Base-by-base conservation (phyloP, 1,140 invertebrate genomes). In the Berghia stephanieae region DNA sequence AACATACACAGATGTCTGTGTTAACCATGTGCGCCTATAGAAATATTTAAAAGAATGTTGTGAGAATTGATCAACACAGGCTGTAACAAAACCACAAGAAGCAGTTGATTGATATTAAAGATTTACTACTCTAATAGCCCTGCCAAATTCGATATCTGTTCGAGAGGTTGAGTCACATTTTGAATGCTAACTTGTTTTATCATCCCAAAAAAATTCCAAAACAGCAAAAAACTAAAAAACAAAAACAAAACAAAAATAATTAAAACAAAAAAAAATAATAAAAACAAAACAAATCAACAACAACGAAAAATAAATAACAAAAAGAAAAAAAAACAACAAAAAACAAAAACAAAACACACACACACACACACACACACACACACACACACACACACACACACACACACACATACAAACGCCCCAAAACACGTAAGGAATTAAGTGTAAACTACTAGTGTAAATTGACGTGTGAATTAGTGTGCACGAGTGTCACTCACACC, bases 391-490 rank as follows among this genome's bases (percentile, higher is more conserved):
- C 5, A 67, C 0, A 75, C 3, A 75, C 18, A n/a, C n/a, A n/a
- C n/a, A n/a, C n/a, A n/a, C n/a, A n/a, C n/a, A 75, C 13, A 74
- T 27, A 74, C 27, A 74, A 43, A 60, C 4, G 60, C 36, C 55
- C 27, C 55, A 43, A 74, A 38, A 60, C 8, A 63, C 13, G 27
- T 10, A 63, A 27, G 34, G 57, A 63, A 8, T 24, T 31, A 27
- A 31, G 34, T 63, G 27, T 63, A 63, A 27, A 63, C 21, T 4
- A 21, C 34, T 40, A 36, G 42, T 31, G 42, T 49, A 31, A 34
- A 31, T 44, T 31, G n/a, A 44, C 49, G 69, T 43, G 42, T n/a
- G 69, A 43, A 44, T 18, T 34, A 40, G 44, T 43, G 2, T 49
- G 69, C 3, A 24, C 24, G 18, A 3, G 24, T 66, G 40, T 16